Conservation (phyloP, 2,797 vertebrate species). For the Nothura maculosa region DNA sequence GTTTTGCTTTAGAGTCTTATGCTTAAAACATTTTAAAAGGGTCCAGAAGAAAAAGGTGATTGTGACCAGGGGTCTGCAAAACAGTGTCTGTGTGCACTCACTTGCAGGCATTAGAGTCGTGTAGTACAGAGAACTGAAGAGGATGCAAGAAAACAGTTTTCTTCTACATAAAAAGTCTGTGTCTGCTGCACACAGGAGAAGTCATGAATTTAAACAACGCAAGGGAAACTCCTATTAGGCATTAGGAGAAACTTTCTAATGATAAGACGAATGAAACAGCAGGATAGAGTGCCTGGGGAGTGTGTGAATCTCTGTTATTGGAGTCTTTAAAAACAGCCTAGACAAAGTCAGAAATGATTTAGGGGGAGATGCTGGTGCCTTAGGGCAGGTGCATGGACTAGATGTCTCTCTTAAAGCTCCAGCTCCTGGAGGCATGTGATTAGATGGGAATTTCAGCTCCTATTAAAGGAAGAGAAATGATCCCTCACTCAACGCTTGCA, state of each 20-base stretch:
- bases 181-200: background rate
- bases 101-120: background rate
- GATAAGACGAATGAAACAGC: conserved; percentile 71
- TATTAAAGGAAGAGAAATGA: conserved; percentile 69
- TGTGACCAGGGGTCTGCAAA: background rate
- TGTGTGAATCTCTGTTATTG: conserved; percentile 68
- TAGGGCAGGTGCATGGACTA: conserved; percentile 64
- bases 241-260: conserved; percentile 58
- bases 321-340: conserved; percentile 76
- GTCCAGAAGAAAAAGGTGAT: background rate
- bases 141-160: background rate
- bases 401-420: conserved; percentile 68
- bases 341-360: conserved; percentile 76
- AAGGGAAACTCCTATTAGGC: conserved; percentile 51
- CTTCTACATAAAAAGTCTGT: background rate
- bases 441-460: conserved; percentile 69
- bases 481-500: conserved; percentile 16
- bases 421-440: conserved; percentile 67
- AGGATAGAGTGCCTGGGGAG: conserved; percentile 63
- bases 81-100: rapidly evolving
- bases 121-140: background rate
- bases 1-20: background rate
- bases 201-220: conserved; percentile 33
- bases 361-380: conserved; percentile 71
- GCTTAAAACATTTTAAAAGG: background rate